Percentiles rank a stretch among this genome's conserved stretches.
Conservation (phyloP, 2,888 invertebrate species). For the Lasioglossum calceatum region DNA sequence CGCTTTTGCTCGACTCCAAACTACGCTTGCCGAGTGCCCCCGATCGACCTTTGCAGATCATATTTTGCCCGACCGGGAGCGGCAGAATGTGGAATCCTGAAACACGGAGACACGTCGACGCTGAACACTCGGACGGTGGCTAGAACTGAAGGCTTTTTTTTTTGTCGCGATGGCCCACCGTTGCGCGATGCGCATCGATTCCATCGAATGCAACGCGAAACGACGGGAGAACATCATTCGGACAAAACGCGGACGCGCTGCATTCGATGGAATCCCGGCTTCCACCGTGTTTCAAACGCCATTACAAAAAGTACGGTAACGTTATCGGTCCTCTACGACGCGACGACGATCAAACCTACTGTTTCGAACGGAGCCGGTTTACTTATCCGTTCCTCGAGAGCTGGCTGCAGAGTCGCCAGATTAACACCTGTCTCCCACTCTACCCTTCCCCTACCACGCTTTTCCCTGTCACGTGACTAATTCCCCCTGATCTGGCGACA, state of each 20-base stretch:
- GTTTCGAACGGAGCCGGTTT: background rate
- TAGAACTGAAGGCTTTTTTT: slow-evolving; percentile 16
- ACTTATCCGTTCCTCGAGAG: slow-evolving; percentile 5
- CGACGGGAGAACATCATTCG: too few relatives aligned
- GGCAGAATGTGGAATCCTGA: slow-evolving; percentile 64
- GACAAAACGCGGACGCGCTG: background rate
- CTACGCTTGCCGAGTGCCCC: slow-evolving; percentile 45
- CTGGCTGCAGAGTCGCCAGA: too few relatives aligned
- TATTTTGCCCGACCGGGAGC: slow-evolving; percentile 53
- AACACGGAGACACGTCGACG: slow-evolving; percentile 67
- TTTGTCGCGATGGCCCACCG: background rate
- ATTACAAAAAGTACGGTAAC: background rate
- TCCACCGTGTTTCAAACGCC: background rate
- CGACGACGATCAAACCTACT: background rate
- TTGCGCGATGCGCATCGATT: background rate
- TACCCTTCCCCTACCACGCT: too few relatives aligned
- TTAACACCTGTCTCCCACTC: too few relatives aligned
- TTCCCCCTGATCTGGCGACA: too few relatives aligned
- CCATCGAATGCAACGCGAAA: slow-evolving; percentile 9
- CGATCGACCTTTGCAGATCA: slow-evolving; percentile 61
- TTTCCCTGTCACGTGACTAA: too few relatives aligned
- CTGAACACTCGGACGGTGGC: slow-evolving; percentile 59
- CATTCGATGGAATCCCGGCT: slow-evolving; percentile 23
- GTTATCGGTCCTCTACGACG: background rate
- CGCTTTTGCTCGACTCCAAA: slow-evolving; percentile 33